phyloP scores from a whole-genome alignment of 2,797 vertebrate genomes.

The Iguana delicatissima region DNA sequence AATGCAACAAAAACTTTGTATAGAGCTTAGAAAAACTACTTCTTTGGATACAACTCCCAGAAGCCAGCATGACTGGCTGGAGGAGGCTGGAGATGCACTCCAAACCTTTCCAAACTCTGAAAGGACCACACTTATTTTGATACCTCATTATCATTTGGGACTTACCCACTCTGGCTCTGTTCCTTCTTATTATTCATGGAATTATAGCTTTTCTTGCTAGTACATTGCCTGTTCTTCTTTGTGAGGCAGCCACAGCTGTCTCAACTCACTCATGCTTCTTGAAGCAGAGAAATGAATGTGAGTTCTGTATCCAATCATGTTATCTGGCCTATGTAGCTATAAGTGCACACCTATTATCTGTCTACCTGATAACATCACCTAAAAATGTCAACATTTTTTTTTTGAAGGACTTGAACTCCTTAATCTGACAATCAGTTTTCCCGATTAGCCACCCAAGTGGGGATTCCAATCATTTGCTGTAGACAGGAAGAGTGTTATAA shows the following conservation, averaged over 20 bases:
- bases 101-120: not conserved
- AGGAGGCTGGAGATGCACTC: too few species aligned
- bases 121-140: not conserved
- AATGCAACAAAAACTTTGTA: not conserved
- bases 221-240: not conserved
- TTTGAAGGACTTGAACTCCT: not conserved
- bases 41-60: too few species aligned
- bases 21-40: too few species aligned
- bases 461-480: constrained; percentile 20
- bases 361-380: not conserved
- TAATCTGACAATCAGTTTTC: constrained; percentile 45
- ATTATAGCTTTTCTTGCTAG: constrained; percentile 23
- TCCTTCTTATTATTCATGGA: constrained; percentile 20
- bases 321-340: not conserved
- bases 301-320: not conserved
- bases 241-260: not conserved
- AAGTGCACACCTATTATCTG: not conserved
- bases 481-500: constrained; percentile 36
- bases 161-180: not conserved
- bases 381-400: constrained; percentile 10
- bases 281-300: constrained; percentile 4
- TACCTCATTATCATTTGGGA: fast-evolving
- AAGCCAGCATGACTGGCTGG: too few species aligned
- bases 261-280: constrained; percentile 26
- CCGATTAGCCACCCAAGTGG: constrained; percentile 44